A percentile compares a stretch with the other conserved stretches of the same genome.
These are phyloP conservation scores for Hephaestus fuliginosus DNA, from an alignment of 2,797 vertebrate species.

Conservation along the genomic window DNA sequence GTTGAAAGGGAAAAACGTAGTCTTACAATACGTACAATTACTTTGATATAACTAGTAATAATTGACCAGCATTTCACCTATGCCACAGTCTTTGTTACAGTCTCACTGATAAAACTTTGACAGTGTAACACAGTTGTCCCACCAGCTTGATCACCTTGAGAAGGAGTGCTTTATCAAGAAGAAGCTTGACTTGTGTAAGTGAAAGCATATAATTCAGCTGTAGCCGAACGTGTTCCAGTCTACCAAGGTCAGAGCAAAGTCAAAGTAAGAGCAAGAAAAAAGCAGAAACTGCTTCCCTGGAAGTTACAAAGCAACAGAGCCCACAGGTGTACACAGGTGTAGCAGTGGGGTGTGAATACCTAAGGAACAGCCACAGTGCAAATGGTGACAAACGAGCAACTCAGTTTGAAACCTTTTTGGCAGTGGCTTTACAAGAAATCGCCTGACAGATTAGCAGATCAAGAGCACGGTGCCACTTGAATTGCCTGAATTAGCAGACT, in stretches of 20 bases:
- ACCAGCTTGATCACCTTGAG: neutral
- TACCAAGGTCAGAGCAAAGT: neutral
- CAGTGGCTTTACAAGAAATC: neutral
- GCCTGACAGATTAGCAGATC: slow-evolving; percentile 8
- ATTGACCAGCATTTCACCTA: neutral
- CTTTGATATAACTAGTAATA: neutral
- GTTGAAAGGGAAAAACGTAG: neutral
- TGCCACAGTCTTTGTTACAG: neutral
- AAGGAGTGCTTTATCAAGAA: neutral
- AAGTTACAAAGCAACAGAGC: neutral
- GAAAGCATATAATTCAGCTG: neutral
- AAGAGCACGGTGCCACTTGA: neutral
- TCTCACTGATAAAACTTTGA: no score
- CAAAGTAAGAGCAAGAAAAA: neutral
- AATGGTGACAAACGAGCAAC: neutral
- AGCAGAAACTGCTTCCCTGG: neutral
- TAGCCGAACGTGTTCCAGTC: neutral
- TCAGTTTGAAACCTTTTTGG: slow-evolving; percentile 9
- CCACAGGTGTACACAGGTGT: neutral
- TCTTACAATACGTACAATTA: neutral
- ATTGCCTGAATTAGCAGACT: neutral
- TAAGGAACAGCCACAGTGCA: neutral
- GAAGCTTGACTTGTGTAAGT: neutral
- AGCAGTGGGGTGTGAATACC: neutral
- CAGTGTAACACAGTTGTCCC: neutral